Evolutionary conservation across 1,140 invertebrate species (phyloP).

Genomic region (Pissodes strobi): DNA sequence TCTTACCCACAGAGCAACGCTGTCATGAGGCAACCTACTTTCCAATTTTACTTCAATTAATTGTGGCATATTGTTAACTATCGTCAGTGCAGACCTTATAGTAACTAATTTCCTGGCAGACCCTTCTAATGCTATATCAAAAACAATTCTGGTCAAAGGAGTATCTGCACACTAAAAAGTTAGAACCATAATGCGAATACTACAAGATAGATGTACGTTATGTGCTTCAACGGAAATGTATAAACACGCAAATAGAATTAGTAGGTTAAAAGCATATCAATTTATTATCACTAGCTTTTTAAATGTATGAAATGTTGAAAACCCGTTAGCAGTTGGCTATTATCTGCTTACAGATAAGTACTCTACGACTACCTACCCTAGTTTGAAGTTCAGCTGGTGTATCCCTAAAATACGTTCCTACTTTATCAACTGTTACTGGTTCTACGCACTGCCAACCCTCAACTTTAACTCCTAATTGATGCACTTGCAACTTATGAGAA

Average conservation of each 20-base stretch:
- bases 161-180: constrained; percentile 38
- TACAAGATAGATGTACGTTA: too few relatives aligned
- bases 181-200: too few relatives aligned
- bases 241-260: too few relatives aligned
- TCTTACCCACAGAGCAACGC: constrained; percentile 33
- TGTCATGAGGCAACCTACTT: constrained; percentile 54
- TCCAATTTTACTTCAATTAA: constrained; percentile 73
- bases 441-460: constrained; percentile 87
- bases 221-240: too few relatives aligned
- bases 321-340: too few relatives aligned
- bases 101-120: constrained; percentile 94
- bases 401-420: constrained; percentile 90
- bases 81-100: constrained; percentile 85
- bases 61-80: constrained; percentile 78
- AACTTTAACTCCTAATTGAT: constrained; percentile 85
- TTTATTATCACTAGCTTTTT: too few relatives aligned
- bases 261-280: too few relatives aligned
- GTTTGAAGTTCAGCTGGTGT: constrained; percentile 69
- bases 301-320: too few relatives aligned
- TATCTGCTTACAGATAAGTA: too few relatives aligned
- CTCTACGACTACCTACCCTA: constrained; percentile 31
- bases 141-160: constrained; percentile 71
- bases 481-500: constrained; percentile 77
- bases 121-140: constrained; percentile 88
- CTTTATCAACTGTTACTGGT: constrained; percentile 92